Evolutionary conservation across 2,797 vertebrate species (phyloP), one percentile per base, ranked within the genome.

Genomic region (Sebastes paucispinis): DNA sequence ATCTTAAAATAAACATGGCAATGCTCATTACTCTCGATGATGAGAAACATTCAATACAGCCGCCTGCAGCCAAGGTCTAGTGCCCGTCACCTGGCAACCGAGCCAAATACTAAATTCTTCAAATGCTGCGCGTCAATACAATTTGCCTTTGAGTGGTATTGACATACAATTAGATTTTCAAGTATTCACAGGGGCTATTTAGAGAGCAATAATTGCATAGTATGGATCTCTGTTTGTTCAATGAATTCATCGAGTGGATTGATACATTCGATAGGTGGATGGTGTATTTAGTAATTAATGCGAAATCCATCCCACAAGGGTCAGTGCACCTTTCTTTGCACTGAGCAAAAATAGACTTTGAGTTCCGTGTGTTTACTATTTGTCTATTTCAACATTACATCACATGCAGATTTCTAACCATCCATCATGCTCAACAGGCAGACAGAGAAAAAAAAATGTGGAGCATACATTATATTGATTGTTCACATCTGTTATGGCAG

Each of bases 111-210:
- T 75, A 84, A 88, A 93, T 80, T 90, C 88, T 91, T 86, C 73
- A 88, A 90, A 92, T 75, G 92, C 73, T 32, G 66, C 31, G 8
- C 9, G 43, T 93, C 91, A 79, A 94, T 93, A 81, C 73, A 88
- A 80, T 69, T 75, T 31, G 47, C 90, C 92, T 93, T 87, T 87
- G 88, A 90, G 90, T 85, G 25, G 34, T 91, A 94, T 92, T 72
- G 94, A 93, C 90, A 82, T 75, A 85, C 83, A 86, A 90, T 93
- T 92, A 91, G 91, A 93, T 91, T 89, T 87, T 92, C 89, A 82
- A 89, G 92, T 88, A 90, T 93, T 92, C 91, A 90, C 88, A 74
- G 78, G 77, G 82, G 88, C 92, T 93, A 86, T 94, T 94, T 94
- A 95, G 93, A 87, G 85, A 79, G 83, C 88, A 89, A 89, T 93